Conservation (phyloP, 2,888 invertebrate species). For the Trissoscelio sp. region DNA sequence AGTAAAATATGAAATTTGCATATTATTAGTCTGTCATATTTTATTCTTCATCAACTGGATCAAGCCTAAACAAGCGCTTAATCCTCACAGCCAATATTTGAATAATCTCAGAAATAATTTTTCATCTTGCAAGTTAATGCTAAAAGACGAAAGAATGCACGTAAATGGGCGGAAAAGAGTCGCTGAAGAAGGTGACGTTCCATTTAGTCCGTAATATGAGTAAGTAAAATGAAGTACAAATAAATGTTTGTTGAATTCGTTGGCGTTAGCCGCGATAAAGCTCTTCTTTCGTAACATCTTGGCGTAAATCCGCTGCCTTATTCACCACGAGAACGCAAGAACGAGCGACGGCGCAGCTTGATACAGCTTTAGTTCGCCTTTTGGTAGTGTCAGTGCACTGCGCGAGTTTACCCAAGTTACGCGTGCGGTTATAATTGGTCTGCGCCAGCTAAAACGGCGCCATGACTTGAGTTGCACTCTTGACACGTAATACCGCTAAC, state of each 20-base stretch:
- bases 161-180: constrained; percentile 19
- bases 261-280: constrained; percentile 46
- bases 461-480: constrained; percentile 69
- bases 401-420: constrained; percentile 66
- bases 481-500: constrained; percentile 72
- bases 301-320: constrained; percentile 35
- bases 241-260: constrained; percentile 47
- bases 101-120: constrained; percentile 16
- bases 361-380: constrained; percentile 61
- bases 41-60: not conserved
- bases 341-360: constrained; percentile 54
- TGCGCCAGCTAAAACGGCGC: constrained; percentile 57
- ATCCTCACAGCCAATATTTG: constrained; percentile 5
- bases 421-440: constrained; percentile 69
- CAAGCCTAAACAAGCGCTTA: not conserved
- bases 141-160: not conserved
- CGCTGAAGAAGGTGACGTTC: constrained; percentile 17
- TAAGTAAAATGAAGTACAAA: constrained; percentile 47
- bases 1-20: too few species aligned
- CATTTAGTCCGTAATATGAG: constrained; percentile 32
- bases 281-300: constrained; percentile 45
- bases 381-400: constrained; percentile 58
- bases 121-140: not conserved
- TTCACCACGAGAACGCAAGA: constrained; percentile 34
- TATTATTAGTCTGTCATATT: too few species aligned